Evolutionary conservation across 2,888 invertebrate species (phyloP).

Genomic region (Kryphioiulus occultus): DNA sequence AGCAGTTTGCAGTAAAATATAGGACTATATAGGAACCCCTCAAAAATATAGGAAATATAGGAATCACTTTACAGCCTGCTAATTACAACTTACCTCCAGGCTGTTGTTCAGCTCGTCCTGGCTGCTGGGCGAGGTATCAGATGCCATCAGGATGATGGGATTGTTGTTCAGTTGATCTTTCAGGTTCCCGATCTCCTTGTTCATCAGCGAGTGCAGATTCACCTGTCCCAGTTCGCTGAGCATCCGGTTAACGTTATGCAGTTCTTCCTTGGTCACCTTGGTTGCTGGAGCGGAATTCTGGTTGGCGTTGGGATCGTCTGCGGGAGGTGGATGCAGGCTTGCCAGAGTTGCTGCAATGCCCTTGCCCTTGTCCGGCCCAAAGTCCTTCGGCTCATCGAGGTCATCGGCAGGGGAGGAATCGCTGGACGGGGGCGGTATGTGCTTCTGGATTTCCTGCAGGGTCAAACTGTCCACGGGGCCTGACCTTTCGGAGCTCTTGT

Average conservation of each 20-base stretch:
- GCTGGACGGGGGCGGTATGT: slow-evolving; percentile 53
- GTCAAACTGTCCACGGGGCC: slow-evolving; percentile 52
- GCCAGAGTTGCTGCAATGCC: slow-evolving; percentile 9
- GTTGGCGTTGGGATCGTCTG: not conserved
- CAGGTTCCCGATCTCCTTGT: slow-evolving; percentile 50
- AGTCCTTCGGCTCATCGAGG: not conserved
- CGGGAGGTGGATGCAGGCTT: not conserved
- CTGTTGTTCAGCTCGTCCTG: slow-evolving; percentile 62
- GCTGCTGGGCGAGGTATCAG: slow-evolving; percentile 50
- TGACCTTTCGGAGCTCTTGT: not conserved
- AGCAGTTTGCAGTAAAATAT: too few species aligned
- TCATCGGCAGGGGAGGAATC: slow-evolving; percentile 38
- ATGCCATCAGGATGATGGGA: slow-evolving; percentile 54
- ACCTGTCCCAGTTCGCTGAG: slow-evolving; percentile 57
- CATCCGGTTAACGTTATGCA: slow-evolving; percentile 59
- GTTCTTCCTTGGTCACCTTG: slow-evolving; percentile 61
- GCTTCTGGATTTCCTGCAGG: slow-evolving; percentile 51
- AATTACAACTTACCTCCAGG: too few species aligned
- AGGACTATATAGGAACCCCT: too few species aligned
- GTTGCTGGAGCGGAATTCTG: not conserved
- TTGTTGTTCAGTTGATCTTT: slow-evolving; percentile 54
- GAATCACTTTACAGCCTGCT: too few species aligned
- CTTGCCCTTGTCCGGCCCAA: not conserved
- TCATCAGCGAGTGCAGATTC: slow-evolving; percentile 53
- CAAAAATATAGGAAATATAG: too few species aligned